Evolutionary conservation across 2,797 vertebrate species (phyloP), one percentile per base, ranked within the genome.

Genomic region (Hippoglossus hippoglossus): DNA sequence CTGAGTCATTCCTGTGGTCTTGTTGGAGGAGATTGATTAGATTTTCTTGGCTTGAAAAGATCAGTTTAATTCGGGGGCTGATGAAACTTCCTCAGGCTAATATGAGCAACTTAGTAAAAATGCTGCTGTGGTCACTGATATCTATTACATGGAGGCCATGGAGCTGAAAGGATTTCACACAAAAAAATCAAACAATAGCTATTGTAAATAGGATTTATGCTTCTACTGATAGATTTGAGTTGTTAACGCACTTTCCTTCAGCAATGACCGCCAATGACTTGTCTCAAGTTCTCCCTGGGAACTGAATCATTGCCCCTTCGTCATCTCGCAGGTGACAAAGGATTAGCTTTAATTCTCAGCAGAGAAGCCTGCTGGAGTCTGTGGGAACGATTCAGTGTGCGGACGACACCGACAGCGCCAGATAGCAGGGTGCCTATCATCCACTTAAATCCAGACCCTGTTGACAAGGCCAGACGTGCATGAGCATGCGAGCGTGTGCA

Each of bases 341-440:
- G 79, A 81, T 86, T 60, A 59, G 77, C 75, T 77, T 79, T 44
- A 70, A 62, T 53, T 59, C 90, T 78, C 89, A 84, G 90, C 79
- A 22, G 89, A 89, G 68, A 39, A 81, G 79, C 71, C 91, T 69
- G 90, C 88, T 75, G 92, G 92, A 92, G 91, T 88, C 90, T 90
- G 85, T 93, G 92, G 92, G 92, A 93, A 93, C 67, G 11, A 21
- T 11, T 79, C 82, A 2, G 76, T 87, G 89, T 90, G 91, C 88
- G 77, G 80, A 84, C 59, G 89, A 89, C 83, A 76, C 83, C 26
- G 63, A 80, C 84, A 54, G 86, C 25, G 80, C 75, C 56, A 49
- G 73, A 50, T 72, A 77, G 91, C 88, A 50, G 88, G 90, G 67
- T 18, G 78, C 78, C 75, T 44, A 39, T 80, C 81, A 73, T 82